Percentiles rank a stretch among this genome's conserved stretches.
Evolutionary conservation across 1,140 invertebrate genomes (phyloP).

Genomic region (Thaumatotibia leucotreta): DNA sequence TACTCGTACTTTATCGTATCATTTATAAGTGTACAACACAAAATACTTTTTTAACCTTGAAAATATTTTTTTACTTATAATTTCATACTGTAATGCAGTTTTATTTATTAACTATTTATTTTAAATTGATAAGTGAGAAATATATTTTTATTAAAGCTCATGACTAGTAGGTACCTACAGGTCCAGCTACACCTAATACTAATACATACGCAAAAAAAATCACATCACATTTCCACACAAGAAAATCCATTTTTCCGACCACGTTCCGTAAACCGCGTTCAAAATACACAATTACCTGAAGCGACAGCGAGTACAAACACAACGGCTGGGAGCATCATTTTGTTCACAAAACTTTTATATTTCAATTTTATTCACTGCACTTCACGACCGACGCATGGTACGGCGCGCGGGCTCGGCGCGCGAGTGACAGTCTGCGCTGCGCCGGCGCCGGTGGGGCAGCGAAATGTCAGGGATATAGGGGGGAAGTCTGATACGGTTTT

Average conservation of each 20-base stretch:
- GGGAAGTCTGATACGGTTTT: conserved; percentile 17
- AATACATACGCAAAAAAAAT: not conserved
- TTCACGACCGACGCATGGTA: conserved; percentile 62
- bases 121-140: too few species aligned
- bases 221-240: not conserved
- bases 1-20: too few species aligned
- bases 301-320: conserved; percentile 7
- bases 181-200: not conserved
- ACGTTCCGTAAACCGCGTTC: not conserved
- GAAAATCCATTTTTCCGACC: not conserved
- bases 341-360: conserved; percentile 25
- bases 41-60: too few species aligned
- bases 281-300: conserved; percentile 1
- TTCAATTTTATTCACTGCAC: conserved; percentile 40
- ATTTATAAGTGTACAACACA: too few species aligned
- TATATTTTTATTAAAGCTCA: too few species aligned
- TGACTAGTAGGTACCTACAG: not conserved
- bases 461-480: conserved; percentile 54
- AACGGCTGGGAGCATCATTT: conserved; percentile 1
- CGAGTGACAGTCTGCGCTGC: conserved; percentile 38
- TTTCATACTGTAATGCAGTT: too few species aligned
- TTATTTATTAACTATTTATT: too few species aligned
- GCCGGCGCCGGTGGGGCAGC: conserved; percentile 21
- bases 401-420: conserved; percentile 58
- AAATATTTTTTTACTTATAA: not conserved